These are phyloP conservation scores for Psettodes erumei DNA, from an alignment of 2,113 vertebrate genomes.

Conservation along the genomic window DNA sequence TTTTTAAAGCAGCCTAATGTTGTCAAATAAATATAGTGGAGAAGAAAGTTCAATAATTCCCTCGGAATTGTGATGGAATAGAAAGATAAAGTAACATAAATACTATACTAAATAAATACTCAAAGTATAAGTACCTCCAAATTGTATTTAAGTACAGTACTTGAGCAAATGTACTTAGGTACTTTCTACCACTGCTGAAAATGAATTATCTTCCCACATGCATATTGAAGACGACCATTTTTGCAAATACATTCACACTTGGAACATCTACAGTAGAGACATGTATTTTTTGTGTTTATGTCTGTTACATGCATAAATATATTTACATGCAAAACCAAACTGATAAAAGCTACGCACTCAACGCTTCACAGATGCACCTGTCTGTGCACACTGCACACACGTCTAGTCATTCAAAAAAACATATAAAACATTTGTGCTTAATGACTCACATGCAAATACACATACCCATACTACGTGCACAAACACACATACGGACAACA, in stretches of 20 bases:
- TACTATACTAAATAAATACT: no score
- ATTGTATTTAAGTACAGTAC: not conserved
- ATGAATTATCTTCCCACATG: not conserved
- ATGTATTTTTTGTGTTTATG: not conserved
- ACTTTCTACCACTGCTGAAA: not conserved
- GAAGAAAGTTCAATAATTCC: no score
- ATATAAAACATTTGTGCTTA: not conserved
- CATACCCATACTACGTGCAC: not conserved
- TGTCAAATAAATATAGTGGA: no score
- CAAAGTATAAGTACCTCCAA: no score
- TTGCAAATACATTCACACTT: not conserved
- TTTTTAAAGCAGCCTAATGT: no score
- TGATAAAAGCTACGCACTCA: not conserved
- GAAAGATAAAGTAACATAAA: no score
- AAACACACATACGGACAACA: not conserved
- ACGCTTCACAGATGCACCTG: not conserved
- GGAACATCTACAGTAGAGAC: not conserved
- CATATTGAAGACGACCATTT: not conserved
- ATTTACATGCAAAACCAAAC: not conserved
- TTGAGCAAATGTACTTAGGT: not conserved
- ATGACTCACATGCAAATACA: conserved; percentile 2
- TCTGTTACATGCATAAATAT: not conserved
- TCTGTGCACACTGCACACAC: not conserved
- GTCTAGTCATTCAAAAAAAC: not conserved
- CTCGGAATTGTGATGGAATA: no score